Conservation (phyloP, 1,140 invertebrate species). For the Dinoponera quadriceps region DNA sequence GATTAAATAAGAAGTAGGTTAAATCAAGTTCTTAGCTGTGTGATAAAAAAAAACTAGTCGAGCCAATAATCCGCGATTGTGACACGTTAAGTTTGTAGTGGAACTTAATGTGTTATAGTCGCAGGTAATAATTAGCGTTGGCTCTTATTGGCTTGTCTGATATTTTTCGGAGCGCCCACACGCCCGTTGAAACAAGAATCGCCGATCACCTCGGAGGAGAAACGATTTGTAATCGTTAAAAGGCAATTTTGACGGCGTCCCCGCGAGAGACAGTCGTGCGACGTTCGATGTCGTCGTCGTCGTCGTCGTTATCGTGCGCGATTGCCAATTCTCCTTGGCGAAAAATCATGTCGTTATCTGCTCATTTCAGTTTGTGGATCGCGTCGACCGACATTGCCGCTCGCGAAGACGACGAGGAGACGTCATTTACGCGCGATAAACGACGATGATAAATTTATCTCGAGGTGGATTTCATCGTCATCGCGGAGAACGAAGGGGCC, state of each 20-base stretch:
- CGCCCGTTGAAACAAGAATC: not conserved
- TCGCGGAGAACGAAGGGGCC: not conserved
- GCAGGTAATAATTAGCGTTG: too few relatives aligned
- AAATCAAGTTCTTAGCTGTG: too few relatives aligned
- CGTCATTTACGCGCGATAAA: not conserved
- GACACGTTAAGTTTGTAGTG: too few relatives aligned
- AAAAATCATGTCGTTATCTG: slow-evolving; percentile 19
- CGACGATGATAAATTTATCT: not conserved
- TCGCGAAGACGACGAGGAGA: not conserved
- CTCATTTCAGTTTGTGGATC: not conserved
- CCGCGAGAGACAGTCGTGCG: not conserved
- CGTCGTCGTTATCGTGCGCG: not conserved
- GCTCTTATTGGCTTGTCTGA: too few relatives aligned
- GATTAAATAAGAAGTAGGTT: too few relatives aligned
- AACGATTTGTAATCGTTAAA: not conserved
- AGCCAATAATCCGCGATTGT: too few relatives aligned
- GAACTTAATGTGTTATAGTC: too few relatives aligned
- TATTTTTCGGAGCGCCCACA: too few relatives aligned
- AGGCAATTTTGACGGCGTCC: slow-evolving; percentile 1
- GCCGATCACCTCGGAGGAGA: not conserved
- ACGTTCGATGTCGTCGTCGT: not conserved
- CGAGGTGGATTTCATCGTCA: slow-evolving; percentile 14
- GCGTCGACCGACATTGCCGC: not conserved
- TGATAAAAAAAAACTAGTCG: too few relatives aligned
- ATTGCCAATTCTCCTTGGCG: slow-evolving; percentile 24